Base-by-base conservation (phyloP, 2,888 invertebrate species). In the Platycheirus albimanus region DNA sequence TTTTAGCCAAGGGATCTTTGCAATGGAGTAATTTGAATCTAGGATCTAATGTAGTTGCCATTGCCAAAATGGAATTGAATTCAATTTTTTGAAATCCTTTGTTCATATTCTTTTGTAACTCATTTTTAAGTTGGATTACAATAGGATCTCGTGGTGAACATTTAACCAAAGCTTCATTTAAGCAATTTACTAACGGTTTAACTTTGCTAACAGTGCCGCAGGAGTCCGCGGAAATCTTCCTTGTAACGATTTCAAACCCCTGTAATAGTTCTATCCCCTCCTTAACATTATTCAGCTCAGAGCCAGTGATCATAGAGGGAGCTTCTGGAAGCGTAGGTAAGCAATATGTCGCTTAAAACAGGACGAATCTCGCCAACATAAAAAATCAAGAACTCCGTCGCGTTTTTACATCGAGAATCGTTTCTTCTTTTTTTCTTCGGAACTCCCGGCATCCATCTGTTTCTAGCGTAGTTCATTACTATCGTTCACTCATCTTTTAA, bases 231-330 rank as follows among this genome's bases (percentile, higher is more conserved):
- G 36, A 36, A 36, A 36, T 36, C 36, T 87, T 85, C 85, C 85
- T 86, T 80, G 87, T 87, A 71, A 87, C 86, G 36, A 83, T 85
- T 84, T 86, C 85, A 47, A 86, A 86, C 28, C 85, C 85, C 52
- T 72, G 30, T 58, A 86, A 45, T 45, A 79, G 49, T 38, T 56
- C 54, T 11, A 70, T 51, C 43, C 81, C 38, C 47, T 81, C 47
- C 30, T 41, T 86, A 79, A 87, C 72, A 84, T 79, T 72, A 85
- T 87, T 72, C 20, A 85, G 76, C 81, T 85, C 85, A 63, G 17
- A 30, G 56, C 56, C 52, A 11, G 52, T 36, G 36, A 58, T 36
- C 69, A 69, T 69, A 36, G 8, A 15, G 15, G 58, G 58, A 33
- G 33, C 36, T 33, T 58, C 58, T 33, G 15, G 38, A 17, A 1